These are phyloP conservation scores for Drosophila quasianomalipes DNA, from an alignment of 2,888 invertebrate genomes.

Conservation along the genomic window DNA sequence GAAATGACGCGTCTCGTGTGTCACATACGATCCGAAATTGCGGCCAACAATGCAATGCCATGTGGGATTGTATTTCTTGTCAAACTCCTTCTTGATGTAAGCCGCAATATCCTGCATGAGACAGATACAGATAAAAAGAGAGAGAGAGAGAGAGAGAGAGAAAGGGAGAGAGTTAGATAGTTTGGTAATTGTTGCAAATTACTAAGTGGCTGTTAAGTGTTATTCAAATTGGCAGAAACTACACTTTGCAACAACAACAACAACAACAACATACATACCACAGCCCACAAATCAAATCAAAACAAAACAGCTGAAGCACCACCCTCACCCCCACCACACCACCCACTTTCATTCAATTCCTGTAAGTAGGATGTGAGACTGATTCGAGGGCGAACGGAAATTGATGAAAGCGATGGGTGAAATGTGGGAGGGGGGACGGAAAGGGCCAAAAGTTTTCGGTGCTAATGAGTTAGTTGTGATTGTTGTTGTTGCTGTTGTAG, in stretches of 20 bases:
- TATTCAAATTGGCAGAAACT: slow-evolving; percentile 55
- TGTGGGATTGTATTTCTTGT: slow-evolving; percentile 99
- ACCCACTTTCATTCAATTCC: not conserved
- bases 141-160: slow-evolving; percentile 29
- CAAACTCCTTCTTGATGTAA: slow-evolving; percentile 99
- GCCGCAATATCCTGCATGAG: slow-evolving; percentile 96
- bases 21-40: slow-evolving; percentile 99
- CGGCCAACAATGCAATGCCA: slow-evolving; percentile 99
- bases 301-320: not conserved
- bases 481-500: slow-evolving; percentile 19
- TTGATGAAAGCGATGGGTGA: not conserved
- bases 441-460: slow-evolving; percentile 51
- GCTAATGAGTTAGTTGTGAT: slow-evolving; percentile 73
- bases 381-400: not conserved
- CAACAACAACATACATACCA: not conserved
- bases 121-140: slow-evolving; percentile 14
- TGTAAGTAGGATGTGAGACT: slow-evolving; percentile 41
- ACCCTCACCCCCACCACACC: too few species aligned
- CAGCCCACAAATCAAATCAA: slow-evolving; percentile 13
- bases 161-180: not conserved
- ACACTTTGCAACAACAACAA: slow-evolving; percentile 52
- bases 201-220: slow-evolving; percentile 59
- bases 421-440: not conserved
- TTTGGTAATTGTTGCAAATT: slow-evolving; percentile 29
- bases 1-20: slow-evolving; percentile 99